phyloP scores from a whole-genome alignment of 92 coral and sea anemone genomes.

The Parazoanthus darwini region DNA sequence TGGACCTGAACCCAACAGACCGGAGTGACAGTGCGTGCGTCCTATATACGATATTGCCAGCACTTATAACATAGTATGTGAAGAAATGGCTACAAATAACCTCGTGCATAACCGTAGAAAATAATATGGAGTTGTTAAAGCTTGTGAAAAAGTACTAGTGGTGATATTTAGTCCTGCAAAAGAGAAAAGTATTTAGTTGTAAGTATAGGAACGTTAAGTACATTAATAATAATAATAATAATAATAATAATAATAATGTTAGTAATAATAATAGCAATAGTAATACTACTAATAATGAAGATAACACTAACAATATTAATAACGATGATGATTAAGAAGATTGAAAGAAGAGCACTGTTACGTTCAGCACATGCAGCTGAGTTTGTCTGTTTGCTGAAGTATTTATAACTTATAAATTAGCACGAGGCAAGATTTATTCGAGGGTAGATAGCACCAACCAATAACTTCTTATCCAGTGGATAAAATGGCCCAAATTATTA shows the following conservation, averaged over 20 bases:
- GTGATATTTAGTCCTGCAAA: not conserved
- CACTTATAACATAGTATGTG: not conserved
- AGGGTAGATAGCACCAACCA: too few relatives aligned
- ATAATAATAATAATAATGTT: not conserved
- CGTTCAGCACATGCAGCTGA: not conserved
- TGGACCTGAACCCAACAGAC: constrained; percentile 62
- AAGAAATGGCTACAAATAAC: not conserved
- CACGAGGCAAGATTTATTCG: too few relatives aligned
- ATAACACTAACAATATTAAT: too few relatives aligned
- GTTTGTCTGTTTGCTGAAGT: too few relatives aligned
- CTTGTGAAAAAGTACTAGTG: not conserved
- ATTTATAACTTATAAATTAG: too few relatives aligned
- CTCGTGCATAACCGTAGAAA: not conserved
- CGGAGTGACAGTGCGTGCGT: constrained; percentile 24
- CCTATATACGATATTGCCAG: not conserved
- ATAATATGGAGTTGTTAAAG: too few relatives aligned
- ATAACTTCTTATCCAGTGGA: too few relatives aligned
- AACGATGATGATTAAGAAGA: not conserved
- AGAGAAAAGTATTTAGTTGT: not conserved
- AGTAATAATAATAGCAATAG: not conserved
- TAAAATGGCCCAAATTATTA: too few relatives aligned
- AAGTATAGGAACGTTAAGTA: not conserved
- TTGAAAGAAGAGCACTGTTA: not conserved
- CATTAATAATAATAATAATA: not conserved
- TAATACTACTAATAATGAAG: not conserved